These are phyloP conservation scores for Mythimna impura DNA, from an alignment of 2,888 invertebrate genomes.

Conservation along the genomic window DNA sequence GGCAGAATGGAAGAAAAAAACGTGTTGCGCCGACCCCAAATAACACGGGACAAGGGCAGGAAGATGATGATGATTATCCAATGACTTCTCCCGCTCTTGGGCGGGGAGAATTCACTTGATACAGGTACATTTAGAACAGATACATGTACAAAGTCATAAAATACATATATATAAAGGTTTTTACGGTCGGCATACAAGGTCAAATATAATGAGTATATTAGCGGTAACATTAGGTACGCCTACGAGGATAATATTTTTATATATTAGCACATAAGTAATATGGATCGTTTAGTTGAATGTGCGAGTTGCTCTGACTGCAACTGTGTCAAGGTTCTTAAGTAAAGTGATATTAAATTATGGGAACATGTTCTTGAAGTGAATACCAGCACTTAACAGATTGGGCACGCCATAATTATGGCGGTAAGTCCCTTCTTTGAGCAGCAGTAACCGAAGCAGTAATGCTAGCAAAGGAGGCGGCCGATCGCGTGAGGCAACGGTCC, in stretches of 20 bases:
- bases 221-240: constrained; percentile 23
- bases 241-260: constrained; percentile 48
- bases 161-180: neutral
- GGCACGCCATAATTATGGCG: no score
- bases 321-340: constrained; percentile 52
- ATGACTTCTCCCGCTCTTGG: no score
- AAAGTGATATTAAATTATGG: constrained; percentile 40
- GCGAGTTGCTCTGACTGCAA: constrained; percentile 3
- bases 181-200: constrained; percentile 39
- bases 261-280: constrained; percentile 46
- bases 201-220: constrained; percentile 47
- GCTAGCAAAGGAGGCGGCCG: no score
- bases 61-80: no score
- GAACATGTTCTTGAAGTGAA: constrained; percentile 13
- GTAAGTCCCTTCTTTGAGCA: no score
- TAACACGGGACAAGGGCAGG: no score
- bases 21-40: no score
- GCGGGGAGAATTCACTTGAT: neutral
- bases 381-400: neutral
- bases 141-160: neutral
- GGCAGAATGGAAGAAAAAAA: no score
- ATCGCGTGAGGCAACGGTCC: no score
- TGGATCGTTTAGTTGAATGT: constrained; percentile 34
- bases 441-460: no score
- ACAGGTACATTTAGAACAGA: no score